Base-by-base conservation (phyloP, 2,113 vertebrate species). In the Urocolius indicus region DNA sequence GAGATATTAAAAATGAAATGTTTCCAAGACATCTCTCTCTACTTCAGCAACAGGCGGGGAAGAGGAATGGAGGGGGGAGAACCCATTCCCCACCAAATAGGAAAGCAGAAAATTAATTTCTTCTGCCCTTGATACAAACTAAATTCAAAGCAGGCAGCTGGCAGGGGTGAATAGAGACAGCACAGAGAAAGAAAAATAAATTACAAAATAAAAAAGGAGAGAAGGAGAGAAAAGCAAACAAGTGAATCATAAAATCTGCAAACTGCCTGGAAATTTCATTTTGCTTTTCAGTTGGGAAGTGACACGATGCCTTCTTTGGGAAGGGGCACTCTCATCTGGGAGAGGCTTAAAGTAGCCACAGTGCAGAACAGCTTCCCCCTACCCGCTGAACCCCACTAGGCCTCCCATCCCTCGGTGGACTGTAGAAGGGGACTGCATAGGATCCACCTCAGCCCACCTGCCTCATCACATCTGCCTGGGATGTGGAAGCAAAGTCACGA, bases 141-240 rank as follows among this genome's bases (percentile, higher is more conserved):
- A 95, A 95, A 97, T 96, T 95, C 96, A 93, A 89, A 96, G 84
- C 82, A 94, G 82, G 88, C 92, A 93, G 89, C 84, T 96, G 96
- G 75, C 78, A 89, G 52, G 17, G 94, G 43, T 88, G 52, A 97
- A 94, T 48, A 96, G 63, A 74, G 43, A 87, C 16, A 78, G 36
- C 61, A 72, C 38, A 93, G 59, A 55, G 34, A 87, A 87, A 59
- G 10, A 23, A 38, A 58, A 63, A 72, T 85, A 94, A 30, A 69
- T 41, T 7, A 21, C 48, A 62, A 67, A 59, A 13, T 24, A 51
- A 89, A 36, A 80, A 83, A 59, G 7, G 11, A 75, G 21, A 71
- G 29, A 82, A 77, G n/a, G n/a, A 45, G 57, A 90, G 52, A 84
- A 95, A 87, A 87, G 45, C 48, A 66, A 95, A 84, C 26, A 87